phyloP scores from a whole-genome alignment of 2,888 invertebrate genomes.

The Crossocerus cetratus region DNA sequence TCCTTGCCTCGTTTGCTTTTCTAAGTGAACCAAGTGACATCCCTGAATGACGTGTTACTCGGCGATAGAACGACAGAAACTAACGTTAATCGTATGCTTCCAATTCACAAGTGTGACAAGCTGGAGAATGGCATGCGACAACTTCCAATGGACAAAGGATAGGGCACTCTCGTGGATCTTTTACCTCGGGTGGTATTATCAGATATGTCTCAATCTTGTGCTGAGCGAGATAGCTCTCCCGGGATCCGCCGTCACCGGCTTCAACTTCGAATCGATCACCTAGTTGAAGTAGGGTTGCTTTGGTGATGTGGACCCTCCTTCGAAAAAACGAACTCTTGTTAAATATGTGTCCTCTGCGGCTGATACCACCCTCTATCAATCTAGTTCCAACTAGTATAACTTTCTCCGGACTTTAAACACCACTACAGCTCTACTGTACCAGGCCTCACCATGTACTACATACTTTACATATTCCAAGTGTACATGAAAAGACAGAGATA shows the following conservation, averaged over 20 bases:
- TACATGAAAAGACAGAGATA: no score
- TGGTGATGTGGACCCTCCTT: conserved; percentile 93
- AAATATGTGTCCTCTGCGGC: background rate
- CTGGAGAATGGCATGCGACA: no score
- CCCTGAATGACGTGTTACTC: background rate
- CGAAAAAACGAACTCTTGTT: conserved; percentile 10
- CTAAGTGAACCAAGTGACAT: conserved; percentile 61
- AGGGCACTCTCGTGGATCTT: conserved; percentile 43
- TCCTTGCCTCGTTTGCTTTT: conserved; percentile 70
- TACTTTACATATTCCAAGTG: no score
- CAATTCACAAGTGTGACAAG: background rate
- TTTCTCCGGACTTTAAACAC: no score
- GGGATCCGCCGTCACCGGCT: conserved; percentile 88
- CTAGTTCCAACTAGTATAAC: no score
- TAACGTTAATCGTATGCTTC: background rate
- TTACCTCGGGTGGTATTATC: conserved; percentile 90
- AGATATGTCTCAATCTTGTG: conserved; percentile 93
- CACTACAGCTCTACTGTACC: no score
- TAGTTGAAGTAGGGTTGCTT: conserved; percentile 88
- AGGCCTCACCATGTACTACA: no score
- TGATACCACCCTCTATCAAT: no score
- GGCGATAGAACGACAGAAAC: background rate
- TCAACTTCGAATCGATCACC: conserved; percentile 91
- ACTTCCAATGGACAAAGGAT: no score
- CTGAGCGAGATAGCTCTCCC: conserved; percentile 91